Evolutionary conservation across 2,888 invertebrate species (phyloP), one percentile per base, ranked within the genome.

Genomic region (Melikaiella ostensackeni): DNA sequence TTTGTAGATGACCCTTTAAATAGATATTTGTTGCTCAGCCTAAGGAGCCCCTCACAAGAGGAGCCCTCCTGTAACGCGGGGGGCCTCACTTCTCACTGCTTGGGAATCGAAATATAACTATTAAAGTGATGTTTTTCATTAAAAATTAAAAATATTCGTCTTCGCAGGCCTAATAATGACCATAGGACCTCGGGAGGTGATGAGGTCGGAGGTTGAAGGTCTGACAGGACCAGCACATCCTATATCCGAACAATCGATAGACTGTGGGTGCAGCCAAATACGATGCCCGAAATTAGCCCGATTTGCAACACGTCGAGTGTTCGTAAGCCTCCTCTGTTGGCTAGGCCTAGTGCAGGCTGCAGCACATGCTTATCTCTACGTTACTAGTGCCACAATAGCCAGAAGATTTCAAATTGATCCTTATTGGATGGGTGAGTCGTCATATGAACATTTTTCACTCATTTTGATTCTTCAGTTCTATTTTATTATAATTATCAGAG

Each of bases 201-300:
- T 90, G 80, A 84, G 89, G 77, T 87, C 88, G 46, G 91, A 91
- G 76, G 83, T 82, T 50, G 88, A 90, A 77, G 88, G 88, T 13
- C 82, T 91, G 46, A 85, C 90, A 19, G 91, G 91, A 38, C 90
- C 91, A 61, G 89, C 89, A 9, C 88, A 90, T 82, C 89, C 89
- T 16, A 88, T 91, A 82, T 88, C 91, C 1, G 84, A 79, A 35
- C 83, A 90, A 79, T 88, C 88, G 74, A 85, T 91, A 59, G 91
- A 91, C 76, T 91, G 91, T 75, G 91, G 91, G 50, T 91, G 91
- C 79, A 85, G 81, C 61, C 89, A 88, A 79, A 77, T 89, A 50
- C 88, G 81, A 75, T 89, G 88, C 55, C 89, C 89, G 16, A 88
- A 85, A 85, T 86, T 91, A 74, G 87, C 87, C 1, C 90, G 86